Evolutionary conservation across 2,888 invertebrate genomes (phyloP).

Genomic region (Crocallis elinguaria): DNA sequence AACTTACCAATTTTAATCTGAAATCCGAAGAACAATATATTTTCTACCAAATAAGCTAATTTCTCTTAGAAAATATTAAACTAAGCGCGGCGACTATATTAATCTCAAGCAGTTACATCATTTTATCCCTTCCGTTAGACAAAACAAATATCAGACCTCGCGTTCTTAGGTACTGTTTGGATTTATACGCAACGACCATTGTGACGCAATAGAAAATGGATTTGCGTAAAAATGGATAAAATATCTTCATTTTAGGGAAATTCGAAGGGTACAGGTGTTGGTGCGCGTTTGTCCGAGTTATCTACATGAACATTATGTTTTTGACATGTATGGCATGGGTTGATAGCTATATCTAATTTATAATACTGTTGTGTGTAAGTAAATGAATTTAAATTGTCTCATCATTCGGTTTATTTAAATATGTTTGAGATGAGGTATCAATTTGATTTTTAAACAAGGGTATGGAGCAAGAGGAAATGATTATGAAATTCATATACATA

Average conservation of each 20-base stretch:
- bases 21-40: too few relatives aligned
- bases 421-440: not conserved
- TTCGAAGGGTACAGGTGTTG: slow-evolving; percentile 27
- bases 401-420: not conserved
- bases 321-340: slow-evolving; percentile 7
- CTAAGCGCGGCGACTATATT: too few relatives aligned
- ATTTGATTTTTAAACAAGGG: not conserved
- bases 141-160: too few relatives aligned
- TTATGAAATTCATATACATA: too few relatives aligned
- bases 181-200: slow-evolving; percentile 17
- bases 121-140: too few relatives aligned
- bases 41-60: too few relatives aligned
- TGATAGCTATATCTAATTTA: slow-evolving; percentile 24
- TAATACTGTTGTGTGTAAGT: not conserved
- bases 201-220: slow-evolving; percentile 34
- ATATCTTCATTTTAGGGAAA: slow-evolving; percentile 42
- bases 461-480: not conserved
- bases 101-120: not conserved
- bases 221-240: slow-evolving; percentile 42
- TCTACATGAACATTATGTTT: slow-evolving; percentile 17
- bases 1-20: too few relatives aligned
- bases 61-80: too few relatives aligned
- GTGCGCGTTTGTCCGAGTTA: slow-evolving; percentile 13
- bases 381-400: slow-evolving; percentile 2
- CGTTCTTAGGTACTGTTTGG: slow-evolving; percentile 23